phyloP scores from a whole-genome alignment of 2,113 vertebrate species.

The Abramis brama region DNA sequence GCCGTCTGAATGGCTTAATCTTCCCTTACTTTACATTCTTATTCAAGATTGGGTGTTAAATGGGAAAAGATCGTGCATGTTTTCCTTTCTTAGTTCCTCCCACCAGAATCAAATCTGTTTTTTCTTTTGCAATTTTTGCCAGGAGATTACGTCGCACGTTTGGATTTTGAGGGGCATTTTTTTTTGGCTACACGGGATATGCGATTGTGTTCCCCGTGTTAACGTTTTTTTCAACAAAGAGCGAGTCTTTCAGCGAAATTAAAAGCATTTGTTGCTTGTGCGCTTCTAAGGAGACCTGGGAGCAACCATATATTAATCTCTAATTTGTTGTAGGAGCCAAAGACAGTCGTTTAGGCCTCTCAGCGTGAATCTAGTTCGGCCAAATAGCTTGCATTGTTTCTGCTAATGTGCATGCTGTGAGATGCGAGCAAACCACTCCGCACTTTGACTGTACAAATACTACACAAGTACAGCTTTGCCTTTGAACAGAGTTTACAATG shows the following conservation, averaged over 20 bases:
- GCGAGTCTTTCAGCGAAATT: neutral
- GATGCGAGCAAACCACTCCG: neutral
- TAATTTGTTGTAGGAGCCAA: constrained; percentile 8
- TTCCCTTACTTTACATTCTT: constrained; percentile 74
- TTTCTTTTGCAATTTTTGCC: constrained; percentile 11
- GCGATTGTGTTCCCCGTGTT: neutral
- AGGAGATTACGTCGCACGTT: constrained; percentile 6
- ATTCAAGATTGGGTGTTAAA: constrained; percentile 77
- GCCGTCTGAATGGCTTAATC: constrained; percentile 79
- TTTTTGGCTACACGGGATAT: constrained; percentile 17
- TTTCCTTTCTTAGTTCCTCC: constrained; percentile 43
- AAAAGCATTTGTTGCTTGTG: constrained; percentile 28
- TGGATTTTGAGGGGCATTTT: neutral
- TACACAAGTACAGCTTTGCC: neutral
- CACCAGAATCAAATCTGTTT: constrained; percentile 39
- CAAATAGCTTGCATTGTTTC: constrained; percentile 70
- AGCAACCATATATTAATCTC: constrained; percentile 1
- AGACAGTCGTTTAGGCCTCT: neutral
- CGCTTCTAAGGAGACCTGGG: neutral
- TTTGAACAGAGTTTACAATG: neutral
- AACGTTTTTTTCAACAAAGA: constrained; percentile 12
- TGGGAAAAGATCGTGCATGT: constrained; percentile 56
- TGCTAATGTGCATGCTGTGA: constrained; percentile 33
- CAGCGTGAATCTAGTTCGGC: constrained; percentile 48
- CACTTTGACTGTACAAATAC: constrained; percentile 19